Evolutionary conservation across 64 coral and sea anemone species (phyloP), one percentile per base, ranked within the genome.

Genomic region (Porites lutea): DNA sequence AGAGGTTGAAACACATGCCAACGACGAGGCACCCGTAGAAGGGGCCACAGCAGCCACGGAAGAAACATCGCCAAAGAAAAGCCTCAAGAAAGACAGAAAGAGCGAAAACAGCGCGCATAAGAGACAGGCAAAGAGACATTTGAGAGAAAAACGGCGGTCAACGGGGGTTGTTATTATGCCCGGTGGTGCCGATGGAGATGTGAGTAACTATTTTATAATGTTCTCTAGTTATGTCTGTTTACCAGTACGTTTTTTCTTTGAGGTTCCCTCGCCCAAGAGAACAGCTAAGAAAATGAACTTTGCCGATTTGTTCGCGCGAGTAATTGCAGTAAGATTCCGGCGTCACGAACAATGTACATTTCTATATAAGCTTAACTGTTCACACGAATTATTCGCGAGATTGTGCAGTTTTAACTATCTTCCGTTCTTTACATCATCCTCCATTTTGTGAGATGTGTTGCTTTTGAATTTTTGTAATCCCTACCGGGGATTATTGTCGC

Each of bases 111-210:
- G 87, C 53, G 93, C 79, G 11, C 80, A 89, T 13, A 99, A 99
- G 61, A 71, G 97, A 75, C 88, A 93, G 23, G 88, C 58, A 7
- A 96, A 93, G 82, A 99, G 93, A 92, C 95, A 99, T 94, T 74
- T 99, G 37, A 92, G 97, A 2, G 97, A 99, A 73, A 99, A 96
- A 75, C 91, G 97, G 16, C 88, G 97, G 48, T 99, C 97, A 14
- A 99, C 97, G 4, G 97, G 97, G 61, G 97, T 99, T 71, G 97
- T 99, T 80, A 99, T 96, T 77, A 99, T 99, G 97, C 94, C 97
- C 71, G 89, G 86, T 66, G 82, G 87, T 47, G 89, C 94, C 58
- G 89, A 92, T 75, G 82, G 78, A 46, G 93, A 95, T 92, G 92
- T 98, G 60, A 93, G 95, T 90, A 86, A 81, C 64, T 82, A 45